A percentile compares a stretch with the other conserved stretches of the same genome.
Evolutionary conservation across 2,797 vertebrate genomes (phyloP).

Genomic region (Philypnodon macrostomus): DNA sequence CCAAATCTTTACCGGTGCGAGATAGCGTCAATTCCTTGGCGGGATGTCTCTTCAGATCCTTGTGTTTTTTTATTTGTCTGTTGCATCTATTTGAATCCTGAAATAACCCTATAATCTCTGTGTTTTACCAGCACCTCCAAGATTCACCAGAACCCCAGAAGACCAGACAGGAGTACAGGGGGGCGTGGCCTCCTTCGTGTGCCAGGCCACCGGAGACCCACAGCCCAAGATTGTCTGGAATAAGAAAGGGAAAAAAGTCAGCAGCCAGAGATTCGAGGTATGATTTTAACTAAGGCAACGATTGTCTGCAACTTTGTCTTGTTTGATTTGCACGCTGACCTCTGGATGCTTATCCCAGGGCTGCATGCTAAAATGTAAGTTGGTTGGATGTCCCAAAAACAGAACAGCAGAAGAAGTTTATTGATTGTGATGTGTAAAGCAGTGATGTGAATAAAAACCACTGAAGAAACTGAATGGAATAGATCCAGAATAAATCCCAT

Average conservation of each 20-base stretch:
- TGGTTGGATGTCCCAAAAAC: background rate
- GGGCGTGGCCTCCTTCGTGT: constrained; percentile 95
- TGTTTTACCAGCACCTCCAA: constrained; percentile 84
- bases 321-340: background rate
- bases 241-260: constrained; percentile 99
- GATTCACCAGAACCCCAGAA: constrained; percentile 91
- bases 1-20: background rate
- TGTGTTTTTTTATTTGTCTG: background rate
- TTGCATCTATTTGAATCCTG: background rate
- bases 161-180: constrained; percentile 97
- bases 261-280: constrained; percentile 99
- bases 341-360: background rate
- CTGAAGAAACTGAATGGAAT: background rate
- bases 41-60: background rate
- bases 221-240: constrained; percentile 98
- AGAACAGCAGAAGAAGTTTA: constrained; percentile 3
- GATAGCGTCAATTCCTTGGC: no score
- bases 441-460: constrained; percentile 4
- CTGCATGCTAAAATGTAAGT: background rate
- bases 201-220: constrained; percentile 94
- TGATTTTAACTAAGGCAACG: background rate
- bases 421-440: constrained; percentile 7
- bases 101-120: constrained; percentile 5
- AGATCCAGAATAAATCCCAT: constrained; percentile 5
- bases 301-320: background rate